Evolutionary conservation across 2,797 vertebrate genomes (phyloP).

Genomic region (Prunella strophiata): DNA sequence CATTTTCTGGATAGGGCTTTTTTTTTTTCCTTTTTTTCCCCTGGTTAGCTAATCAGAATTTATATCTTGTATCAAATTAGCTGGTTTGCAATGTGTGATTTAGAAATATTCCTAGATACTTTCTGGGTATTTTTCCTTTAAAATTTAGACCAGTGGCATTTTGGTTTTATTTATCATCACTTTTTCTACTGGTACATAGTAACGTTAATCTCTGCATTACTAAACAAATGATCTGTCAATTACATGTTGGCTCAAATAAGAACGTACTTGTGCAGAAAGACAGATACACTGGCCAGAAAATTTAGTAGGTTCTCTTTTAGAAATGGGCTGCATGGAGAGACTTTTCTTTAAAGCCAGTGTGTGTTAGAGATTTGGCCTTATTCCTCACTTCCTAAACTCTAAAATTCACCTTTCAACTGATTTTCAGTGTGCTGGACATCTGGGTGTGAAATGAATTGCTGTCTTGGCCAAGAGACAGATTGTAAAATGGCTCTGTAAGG

Average conservation of each 20-base stretch:
- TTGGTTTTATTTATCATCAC: background rate
- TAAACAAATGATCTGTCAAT: background rate
- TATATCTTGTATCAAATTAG: background rate
- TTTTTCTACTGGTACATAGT: background rate
- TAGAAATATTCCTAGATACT: background rate
- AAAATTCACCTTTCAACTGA: constrained; percentile 34
- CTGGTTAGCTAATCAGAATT: background rate
- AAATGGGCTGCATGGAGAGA: background rate
- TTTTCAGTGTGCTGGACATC: constrained; percentile 11
- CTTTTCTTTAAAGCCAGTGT: background rate
- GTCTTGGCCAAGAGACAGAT: constrained; percentile 51
- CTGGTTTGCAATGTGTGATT: background rate
- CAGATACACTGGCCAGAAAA: background rate
- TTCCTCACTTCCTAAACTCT: constrained; percentile 16
- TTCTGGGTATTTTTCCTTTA: background rate
- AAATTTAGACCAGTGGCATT: background rate
- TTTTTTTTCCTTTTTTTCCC: rapidly evolving
- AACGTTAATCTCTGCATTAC: background rate
- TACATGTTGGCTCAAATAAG: background rate
- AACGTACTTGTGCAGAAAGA: background rate
- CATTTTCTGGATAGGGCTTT: background rate
- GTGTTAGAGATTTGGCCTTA: background rate
- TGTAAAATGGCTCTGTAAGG: constrained; percentile 64
- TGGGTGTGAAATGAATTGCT: constrained; percentile 54
- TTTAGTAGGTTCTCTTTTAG: background rate